A percentile compares a stretch with the other conserved stretches of the same genome.
Conservation (phyloP, 2,113 vertebrate species). For the Lynx canadensis region DNA sequence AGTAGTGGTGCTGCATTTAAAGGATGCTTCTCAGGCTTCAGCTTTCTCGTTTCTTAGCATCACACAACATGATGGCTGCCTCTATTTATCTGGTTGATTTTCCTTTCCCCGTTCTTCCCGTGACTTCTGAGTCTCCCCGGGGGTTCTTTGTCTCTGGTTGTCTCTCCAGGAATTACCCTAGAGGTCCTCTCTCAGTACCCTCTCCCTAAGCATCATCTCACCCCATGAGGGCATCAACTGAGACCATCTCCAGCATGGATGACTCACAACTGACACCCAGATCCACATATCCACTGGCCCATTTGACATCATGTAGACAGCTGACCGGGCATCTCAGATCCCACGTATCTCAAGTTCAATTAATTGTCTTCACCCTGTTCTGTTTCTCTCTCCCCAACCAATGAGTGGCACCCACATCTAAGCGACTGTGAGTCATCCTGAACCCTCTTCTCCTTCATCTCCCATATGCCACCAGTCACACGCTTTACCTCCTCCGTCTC, state of each 20-base stretch:
- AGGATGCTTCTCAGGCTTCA: not conserved
- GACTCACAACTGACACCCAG: not conserved
- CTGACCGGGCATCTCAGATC: not conserved
- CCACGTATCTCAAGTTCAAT: not conserved
- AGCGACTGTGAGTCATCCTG: not conserved
- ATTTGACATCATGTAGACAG: not conserved
- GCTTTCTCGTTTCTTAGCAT: not conserved
- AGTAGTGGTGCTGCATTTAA: not conserved
- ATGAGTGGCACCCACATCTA: not conserved
- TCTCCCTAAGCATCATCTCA: not conserved
- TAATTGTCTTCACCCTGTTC: not conserved
- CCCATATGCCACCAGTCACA: not conserved
- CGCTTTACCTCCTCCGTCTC: not conserved
- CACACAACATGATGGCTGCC: fast-evolving
- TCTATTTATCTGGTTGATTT: not conserved
- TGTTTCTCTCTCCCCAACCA: not conserved
- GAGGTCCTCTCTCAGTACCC: not conserved
- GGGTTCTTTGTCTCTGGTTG: not conserved
- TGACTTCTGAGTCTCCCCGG: not conserved
- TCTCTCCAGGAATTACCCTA: too few relatives aligned
- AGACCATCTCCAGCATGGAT: not conserved
- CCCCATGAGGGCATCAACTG: not conserved
- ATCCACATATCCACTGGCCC: not conserved
- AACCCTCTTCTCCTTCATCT: not conserved
- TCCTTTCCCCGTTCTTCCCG: not conserved